phyloP scores from a whole-genome alignment of 2,797 vertebrate species.

The Glossophaga mutica region DNA sequence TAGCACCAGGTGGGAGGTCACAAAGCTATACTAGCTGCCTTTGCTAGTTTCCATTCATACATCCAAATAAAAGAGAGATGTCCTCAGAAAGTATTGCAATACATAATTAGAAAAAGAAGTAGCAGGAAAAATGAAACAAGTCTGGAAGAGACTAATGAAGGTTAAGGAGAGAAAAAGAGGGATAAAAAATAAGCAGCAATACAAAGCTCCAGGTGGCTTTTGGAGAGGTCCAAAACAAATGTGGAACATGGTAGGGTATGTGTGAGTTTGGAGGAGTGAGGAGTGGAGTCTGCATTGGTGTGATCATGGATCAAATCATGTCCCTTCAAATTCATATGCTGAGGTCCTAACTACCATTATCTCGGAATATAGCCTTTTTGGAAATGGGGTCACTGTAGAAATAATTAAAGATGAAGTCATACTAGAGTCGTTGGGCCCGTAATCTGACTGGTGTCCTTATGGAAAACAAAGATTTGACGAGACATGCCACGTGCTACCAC shows the following conservation, averaged over 20 bases:
- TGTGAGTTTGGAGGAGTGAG: too few species aligned
- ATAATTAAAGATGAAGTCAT: neutral
- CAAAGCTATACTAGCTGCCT: neutral
- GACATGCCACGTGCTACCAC: neutral
- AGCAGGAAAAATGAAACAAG: neutral
- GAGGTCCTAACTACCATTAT: neutral
- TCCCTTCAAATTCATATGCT: neutral
- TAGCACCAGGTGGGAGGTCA: neutral
- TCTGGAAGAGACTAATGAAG: neutral
- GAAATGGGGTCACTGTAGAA: neutral
- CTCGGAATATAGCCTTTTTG: neutral
- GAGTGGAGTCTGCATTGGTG: neutral
- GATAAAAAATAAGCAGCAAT: neutral
- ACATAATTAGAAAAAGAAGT: neutral
- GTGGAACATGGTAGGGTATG: neutral
- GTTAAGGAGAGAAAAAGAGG: neutral
- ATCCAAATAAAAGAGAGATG: neutral
- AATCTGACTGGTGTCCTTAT: neutral
- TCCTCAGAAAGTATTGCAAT: constrained; percentile 11
- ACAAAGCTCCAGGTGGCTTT: neutral
- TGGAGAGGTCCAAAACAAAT: neutral
- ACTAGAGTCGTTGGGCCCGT: neutral
- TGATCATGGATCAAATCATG: neutral
- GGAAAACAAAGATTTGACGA: neutral
- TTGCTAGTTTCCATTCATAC: neutral